phyloP scores from a whole-genome alignment of 1,140 invertebrate species.

The Drosophila busckii region DNA sequence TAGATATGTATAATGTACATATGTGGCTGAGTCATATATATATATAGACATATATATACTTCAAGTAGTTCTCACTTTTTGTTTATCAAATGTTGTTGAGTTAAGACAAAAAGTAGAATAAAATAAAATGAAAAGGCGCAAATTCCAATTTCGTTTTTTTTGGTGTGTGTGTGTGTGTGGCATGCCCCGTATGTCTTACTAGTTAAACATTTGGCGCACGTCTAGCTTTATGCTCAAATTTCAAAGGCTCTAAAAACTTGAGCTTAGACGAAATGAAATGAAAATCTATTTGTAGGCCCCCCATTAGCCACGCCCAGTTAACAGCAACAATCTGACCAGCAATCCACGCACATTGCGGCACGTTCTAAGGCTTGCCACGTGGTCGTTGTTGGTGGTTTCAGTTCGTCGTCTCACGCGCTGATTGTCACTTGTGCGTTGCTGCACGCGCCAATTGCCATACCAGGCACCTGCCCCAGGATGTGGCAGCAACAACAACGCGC shows the following conservation, averaged over 20 bases:
- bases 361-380: slow-evolving; percentile 25
- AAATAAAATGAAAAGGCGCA: no score
- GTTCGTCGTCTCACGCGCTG: no score
- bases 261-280: slow-evolving; percentile 35
- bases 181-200: slow-evolving; percentile 1
- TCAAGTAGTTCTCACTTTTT: slow-evolving; percentile 32
- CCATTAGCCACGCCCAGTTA: slow-evolving; percentile 8
- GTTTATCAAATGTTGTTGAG: slow-evolving; percentile 45
- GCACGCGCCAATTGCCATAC: slow-evolving; percentile 26
- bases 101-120: no score
- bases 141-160: slow-evolving; percentile 40
- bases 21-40: no score
- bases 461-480: background rate
- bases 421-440: slow-evolving; percentile 61
- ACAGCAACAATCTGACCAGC: slow-evolving; percentile 3
- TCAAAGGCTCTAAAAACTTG: slow-evolving; percentile 43
- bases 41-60: no score
- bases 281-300: slow-evolving; percentile 56
- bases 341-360: slow-evolving; percentile 56
- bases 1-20: no score
- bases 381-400: slow-evolving; percentile 10
- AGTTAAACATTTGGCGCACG: slow-evolving; percentile 54
- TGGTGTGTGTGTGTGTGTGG: background rate
- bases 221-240: slow-evolving; percentile 39
- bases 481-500: background rate